Percentiles rank a stretch among this genome's conserved stretches.
Conservation (phyloP, 2,797 vertebrate species). For the Australoheros facetus region DNA sequence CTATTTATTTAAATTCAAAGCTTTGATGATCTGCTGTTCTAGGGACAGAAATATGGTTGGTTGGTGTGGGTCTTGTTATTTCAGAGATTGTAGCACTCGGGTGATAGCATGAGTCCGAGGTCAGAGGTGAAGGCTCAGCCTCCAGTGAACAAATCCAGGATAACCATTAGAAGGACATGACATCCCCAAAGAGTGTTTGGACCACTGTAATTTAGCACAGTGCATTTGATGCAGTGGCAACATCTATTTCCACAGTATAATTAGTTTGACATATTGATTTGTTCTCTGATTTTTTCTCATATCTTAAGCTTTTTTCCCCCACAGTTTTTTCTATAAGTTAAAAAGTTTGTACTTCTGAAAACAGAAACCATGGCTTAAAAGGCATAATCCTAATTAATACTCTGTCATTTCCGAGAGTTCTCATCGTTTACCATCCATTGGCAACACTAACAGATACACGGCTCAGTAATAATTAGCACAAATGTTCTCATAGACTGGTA, state of each 20-base stretch:
- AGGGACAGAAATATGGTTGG: neutral
- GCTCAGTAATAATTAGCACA: neutral
- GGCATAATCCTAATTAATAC: neutral
- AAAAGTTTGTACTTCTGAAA: neutral
- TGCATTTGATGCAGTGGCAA: neutral
- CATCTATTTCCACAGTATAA: neutral
- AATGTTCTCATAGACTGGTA: neutral
- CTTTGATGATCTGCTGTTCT: neutral
- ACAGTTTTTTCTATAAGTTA: neutral
- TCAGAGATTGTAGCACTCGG: slow-evolving; percentile 20
- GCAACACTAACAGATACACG: neutral
- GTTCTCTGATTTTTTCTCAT: neutral
- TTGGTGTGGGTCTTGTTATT: slow-evolving; percentile 15
- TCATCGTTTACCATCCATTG: neutral
- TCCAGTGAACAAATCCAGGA: slow-evolving; percentile 32
- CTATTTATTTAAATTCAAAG: neutral
- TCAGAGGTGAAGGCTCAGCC: slow-evolving; percentile 63
- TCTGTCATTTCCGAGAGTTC: neutral
- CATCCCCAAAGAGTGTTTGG: slow-evolving; percentile 2
- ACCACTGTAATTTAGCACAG: neutral
- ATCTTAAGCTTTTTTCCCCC: neutral
- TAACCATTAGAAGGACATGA: slow-evolving; percentile 15
- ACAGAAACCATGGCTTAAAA: neutral
- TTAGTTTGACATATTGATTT: neutral
- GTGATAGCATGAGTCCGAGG: slow-evolving; percentile 35